These are phyloP conservation scores for Diabrotica virgifera DNA, from an alignment of 1,140 invertebrate genomes.

Conservation along the genomic window DNA sequence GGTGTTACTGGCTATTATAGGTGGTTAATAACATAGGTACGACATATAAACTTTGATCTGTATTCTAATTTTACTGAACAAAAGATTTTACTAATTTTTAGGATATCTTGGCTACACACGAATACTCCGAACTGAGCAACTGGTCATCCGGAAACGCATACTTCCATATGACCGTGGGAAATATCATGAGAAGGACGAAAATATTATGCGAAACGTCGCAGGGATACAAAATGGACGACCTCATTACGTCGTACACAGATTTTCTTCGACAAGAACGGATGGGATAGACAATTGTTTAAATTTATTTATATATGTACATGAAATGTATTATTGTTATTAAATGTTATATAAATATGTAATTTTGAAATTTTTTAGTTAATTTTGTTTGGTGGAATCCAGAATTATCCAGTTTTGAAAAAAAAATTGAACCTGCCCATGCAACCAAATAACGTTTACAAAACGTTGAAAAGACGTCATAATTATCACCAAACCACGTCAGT, in stretches of 20 bases:
- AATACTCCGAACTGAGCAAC: conserved; percentile 84
- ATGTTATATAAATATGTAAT: neutral
- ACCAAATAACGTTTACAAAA: too few species aligned
- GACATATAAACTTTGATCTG: too few species aligned
- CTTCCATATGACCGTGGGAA: conserved; percentile 92
- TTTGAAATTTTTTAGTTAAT: too few species aligned
- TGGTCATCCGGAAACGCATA: conserved; percentile 94
- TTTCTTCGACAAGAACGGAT: conserved; percentile 28
- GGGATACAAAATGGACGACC: conserved; percentile 95
- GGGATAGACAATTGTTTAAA: too few species aligned
- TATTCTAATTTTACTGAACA: too few species aligned
- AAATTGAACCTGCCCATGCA: too few species aligned
- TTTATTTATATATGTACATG: neutral
- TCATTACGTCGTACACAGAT: conserved; percentile 85
- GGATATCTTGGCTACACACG: conserved; percentile 78
- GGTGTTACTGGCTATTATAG: too few species aligned
- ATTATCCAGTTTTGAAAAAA: too few species aligned
- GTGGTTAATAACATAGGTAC: too few species aligned
- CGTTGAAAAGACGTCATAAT: too few species aligned
- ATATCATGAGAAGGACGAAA: conserved; percentile 80
- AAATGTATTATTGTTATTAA: neutral
- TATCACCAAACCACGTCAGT: too few species aligned
- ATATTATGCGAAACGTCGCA: conserved; percentile 88
- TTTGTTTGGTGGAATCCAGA: too few species aligned
- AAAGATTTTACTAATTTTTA: conserved; percentile 47